A percentile compares a stretch with the other conserved stretches of the same genome.
phyloP scores from a whole-genome alignment of 2,113 vertebrate species.

The Aegypius monachus region DNA sequence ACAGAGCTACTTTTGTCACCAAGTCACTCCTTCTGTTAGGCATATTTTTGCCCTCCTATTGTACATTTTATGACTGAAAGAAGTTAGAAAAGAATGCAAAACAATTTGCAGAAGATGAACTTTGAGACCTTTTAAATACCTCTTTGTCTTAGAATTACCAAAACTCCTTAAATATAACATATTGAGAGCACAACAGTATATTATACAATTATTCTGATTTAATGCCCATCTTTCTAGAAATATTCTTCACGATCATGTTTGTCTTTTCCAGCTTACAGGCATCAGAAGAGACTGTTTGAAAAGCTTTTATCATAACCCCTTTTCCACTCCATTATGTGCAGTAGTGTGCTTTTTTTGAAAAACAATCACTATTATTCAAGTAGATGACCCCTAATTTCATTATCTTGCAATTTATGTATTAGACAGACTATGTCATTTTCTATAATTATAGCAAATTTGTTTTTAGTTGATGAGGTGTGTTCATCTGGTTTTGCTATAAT shows the following conservation, averaged over 20 bases:
- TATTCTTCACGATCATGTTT: not conserved
- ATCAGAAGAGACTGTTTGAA: not conserved
- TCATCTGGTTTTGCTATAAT: slow-evolving; percentile 25
- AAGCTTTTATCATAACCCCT: not conserved
- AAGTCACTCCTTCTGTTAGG: not conserved
- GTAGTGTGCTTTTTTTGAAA: not conserved
- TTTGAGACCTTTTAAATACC: not conserved
- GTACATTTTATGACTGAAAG: not conserved
- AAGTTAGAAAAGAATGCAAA: not conserved
- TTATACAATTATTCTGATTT: not conserved
- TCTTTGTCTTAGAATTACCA: not conserved
- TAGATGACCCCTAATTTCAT: slow-evolving; percentile 23
- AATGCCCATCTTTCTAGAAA: not conserved
- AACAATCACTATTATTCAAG: not conserved
- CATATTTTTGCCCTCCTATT: not conserved
- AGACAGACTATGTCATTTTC: slow-evolving; percentile 29
- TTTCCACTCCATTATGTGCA: not conserved
- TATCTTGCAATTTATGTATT: slow-evolving; percentile 37
- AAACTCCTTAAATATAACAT: not conserved
- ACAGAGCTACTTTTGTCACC: not conserved
- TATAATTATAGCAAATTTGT: slow-evolving; percentile 22
- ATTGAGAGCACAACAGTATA: not conserved
- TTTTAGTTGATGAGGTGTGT: slow-evolving; percentile 35
- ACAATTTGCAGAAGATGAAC: not conserved
- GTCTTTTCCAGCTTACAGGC: not conserved